Evolutionary conservation across 1,140 invertebrate genomes (phyloP), one percentile per base, ranked within the genome.

Genomic region (Phocides pigmalion): DNA sequence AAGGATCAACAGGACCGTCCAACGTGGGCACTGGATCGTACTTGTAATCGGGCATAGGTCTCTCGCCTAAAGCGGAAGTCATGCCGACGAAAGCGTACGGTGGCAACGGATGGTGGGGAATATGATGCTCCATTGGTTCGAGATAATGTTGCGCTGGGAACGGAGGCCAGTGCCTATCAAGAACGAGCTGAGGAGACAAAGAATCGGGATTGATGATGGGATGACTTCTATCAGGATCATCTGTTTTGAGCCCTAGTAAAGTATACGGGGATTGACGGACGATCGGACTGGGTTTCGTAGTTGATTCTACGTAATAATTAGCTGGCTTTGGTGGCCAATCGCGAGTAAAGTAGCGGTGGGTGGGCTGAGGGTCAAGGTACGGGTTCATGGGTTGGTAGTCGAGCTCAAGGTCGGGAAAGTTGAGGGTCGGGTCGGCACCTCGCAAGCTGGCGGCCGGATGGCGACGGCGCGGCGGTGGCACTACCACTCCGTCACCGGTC

Each of bases 401-500:
- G 46, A 73, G 67, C 41, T 64, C 25, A 19, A 64, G 44, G 44
- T 69, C 64, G 22, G 53, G 53, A 28, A 58, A 25, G 39, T 58
- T 44, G 53, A 53, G 53, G 68, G 54, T 79, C 56, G 71, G 72
- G 70, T 85, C 69, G 67, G 91, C 91, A 92, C 91, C 91, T 92
- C 90, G 84, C 74, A 78, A 81, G 69, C 79, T 81, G 81, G 84
- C 85, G 62, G 81, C 83, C 39, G 87, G 84, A 66, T 89, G 83
- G 68, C 87, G 82, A 65, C 90, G 81, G 20, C 82, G 79, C 73
- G 65, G 79, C 71, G 80, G 84, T 68, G 83, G 80, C 75, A 90
- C 67, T 58, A 58, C 53, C 64, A 92, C 87, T 63, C 91, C 91
- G 68, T 90, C 89, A 64, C 91, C 91, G 53, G 91, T 92, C 73